Percentiles rank a stretch among this genome's conserved stretches.
Evolutionary conservation across 30 jellyfish, hydroid and myxozoan species (phyloP).

Genomic region (Turritopsis rubra): DNA sequence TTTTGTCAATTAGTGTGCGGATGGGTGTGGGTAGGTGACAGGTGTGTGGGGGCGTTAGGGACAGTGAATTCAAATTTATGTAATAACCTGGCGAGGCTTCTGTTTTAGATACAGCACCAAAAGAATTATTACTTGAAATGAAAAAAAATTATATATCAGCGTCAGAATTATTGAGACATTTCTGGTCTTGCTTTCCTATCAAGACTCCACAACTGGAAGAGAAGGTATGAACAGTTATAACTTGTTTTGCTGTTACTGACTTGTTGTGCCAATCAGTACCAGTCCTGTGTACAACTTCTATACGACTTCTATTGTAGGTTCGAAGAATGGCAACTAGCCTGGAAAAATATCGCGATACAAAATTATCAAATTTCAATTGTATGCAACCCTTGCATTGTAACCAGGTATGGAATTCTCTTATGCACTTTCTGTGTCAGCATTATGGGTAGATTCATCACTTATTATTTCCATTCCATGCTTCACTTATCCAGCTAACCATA

Average conservation of each 20-base stretch:
- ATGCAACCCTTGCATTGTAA: constrained; percentile 19
- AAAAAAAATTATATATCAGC: constrained; percentile 48
- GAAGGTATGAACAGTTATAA: constrained; percentile 35
- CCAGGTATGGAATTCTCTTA: constrained; percentile 26
- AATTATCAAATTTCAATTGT: constrained; percentile 35
- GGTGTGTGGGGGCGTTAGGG: too few species aligned
- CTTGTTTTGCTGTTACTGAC: too few species aligned
- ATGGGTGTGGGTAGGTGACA: too few species aligned
- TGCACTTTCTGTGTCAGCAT: not conserved
- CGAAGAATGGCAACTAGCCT: constrained; percentile 56
- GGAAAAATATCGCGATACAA: constrained; percentile 66
- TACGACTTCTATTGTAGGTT: constrained; percentile 29
- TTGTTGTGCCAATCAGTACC: not conserved
- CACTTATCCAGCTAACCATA: not conserved
- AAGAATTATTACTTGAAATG: constrained; percentile 36
- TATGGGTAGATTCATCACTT: too few species aligned
- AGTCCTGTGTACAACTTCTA: not conserved
- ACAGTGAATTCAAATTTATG: not conserved
- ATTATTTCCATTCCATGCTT: not conserved
- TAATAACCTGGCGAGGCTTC: not conserved
- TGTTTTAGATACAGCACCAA: constrained; percentile 9
- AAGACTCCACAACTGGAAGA: constrained; percentile 72
- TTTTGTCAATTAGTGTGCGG: not conserved
- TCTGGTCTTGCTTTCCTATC: constrained; percentile 84
- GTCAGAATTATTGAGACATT: constrained; percentile 65